Conservation (phyloP, 2,113 vertebrate species). For the Gymnobelideus leadbeateri region DNA sequence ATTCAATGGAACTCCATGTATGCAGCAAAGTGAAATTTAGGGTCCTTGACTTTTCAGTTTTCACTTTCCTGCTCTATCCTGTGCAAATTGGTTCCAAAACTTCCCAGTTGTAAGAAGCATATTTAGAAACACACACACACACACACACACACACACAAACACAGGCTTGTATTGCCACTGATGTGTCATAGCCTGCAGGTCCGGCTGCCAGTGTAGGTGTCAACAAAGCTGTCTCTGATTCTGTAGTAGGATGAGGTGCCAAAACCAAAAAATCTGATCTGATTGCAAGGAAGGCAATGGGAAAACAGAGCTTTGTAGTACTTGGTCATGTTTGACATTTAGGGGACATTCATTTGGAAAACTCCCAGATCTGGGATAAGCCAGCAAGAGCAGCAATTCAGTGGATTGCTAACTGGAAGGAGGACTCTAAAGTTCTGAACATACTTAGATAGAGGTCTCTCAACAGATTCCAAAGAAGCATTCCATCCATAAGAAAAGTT, state of each 20-base stretch:
- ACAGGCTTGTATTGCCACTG: conserved; percentile 30
- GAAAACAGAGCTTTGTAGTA: neutral
- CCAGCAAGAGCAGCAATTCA: conserved; percentile 65
- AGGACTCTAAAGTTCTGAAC: conserved; percentile 57
- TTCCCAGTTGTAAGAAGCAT: conserved; percentile 47
- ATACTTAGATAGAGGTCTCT: neutral
- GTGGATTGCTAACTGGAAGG: conserved; percentile 46
- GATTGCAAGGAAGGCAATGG: neutral
- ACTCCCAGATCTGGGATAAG: conserved; percentile 7
- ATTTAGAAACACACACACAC: conserved; percentile 55
- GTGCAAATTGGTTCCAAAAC: conserved; percentile 3
- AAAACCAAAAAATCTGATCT: conserved; percentile 1
- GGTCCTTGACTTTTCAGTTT: neutral
- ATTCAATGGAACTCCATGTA: neutral
- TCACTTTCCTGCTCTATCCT: neutral
- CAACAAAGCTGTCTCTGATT: conserved; percentile 22
- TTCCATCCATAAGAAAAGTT: conserved; percentile 29
- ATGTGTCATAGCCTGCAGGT: conserved; percentile 48
- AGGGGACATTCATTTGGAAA: conserved; percentile 53
- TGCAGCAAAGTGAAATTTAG: neutral
- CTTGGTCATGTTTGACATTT: conserved; percentile 48
- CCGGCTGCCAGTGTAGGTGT: conserved; percentile 26
- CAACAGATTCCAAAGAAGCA: conserved; percentile 22
- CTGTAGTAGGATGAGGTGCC: neutral
- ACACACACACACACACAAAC: conserved; percentile 34